phyloP scores from a whole-genome alignment of 2,888 invertebrate genomes.

The Morpho deidamia region DNA sequence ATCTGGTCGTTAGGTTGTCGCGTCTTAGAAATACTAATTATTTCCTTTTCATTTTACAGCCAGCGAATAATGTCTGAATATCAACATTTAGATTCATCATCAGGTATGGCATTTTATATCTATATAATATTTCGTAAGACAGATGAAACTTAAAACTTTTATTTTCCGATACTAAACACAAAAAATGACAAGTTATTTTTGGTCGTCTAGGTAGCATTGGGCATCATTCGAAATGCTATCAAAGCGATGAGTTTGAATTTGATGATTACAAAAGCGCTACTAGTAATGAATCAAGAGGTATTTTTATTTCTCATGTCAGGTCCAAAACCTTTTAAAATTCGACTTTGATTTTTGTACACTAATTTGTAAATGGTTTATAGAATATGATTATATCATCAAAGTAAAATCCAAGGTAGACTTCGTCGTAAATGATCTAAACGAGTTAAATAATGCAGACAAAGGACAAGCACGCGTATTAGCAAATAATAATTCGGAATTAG shows the following conservation, averaged over 20 bases:
- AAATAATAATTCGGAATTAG: conserved; percentile 1
- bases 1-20: no score
- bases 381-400: neutral
- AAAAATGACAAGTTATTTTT: no score
- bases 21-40: neutral
- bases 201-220: no score
- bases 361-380: neutral
- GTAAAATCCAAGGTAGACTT: neutral
- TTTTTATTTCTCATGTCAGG: neutral
- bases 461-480: neutral
- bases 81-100: conserved; percentile 35
- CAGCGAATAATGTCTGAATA: conserved; percentile 49
- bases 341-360: no score
- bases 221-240: no score
- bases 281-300: conserved; percentile 22
- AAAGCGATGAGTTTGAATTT: conserved; percentile 10
- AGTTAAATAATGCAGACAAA: neutral
- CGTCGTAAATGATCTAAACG: neutral
- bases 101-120: conserved; percentile 36
- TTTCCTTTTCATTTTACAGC: conserved; percentile 36
- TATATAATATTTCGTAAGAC: neutral
- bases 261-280: conserved; percentile 18
- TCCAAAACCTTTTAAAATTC: no score
- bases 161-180: no score
- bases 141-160: no score